These are phyloP conservation scores for Chelonus insularis DNA, from an alignment of 1,140 invertebrate genomes.

Conservation along the genomic window DNA sequence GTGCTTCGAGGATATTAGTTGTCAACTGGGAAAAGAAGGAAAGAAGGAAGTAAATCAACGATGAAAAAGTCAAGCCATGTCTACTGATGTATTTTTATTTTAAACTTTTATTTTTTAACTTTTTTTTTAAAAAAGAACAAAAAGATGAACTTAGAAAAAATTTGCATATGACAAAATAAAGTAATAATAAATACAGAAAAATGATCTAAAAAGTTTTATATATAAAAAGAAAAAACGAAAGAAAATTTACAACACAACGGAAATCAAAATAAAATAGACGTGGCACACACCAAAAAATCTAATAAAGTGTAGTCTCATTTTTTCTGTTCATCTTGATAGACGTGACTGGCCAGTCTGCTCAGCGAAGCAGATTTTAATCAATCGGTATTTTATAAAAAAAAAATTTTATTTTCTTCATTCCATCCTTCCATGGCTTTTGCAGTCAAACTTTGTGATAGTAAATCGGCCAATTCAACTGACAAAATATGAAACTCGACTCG, in stretches of 20 bases:
- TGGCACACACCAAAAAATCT: no score
- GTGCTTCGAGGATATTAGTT: constrained; percentile 9
- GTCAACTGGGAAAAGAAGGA: constrained; percentile 2
- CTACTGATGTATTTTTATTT: neutral
- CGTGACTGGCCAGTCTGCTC: neutral
- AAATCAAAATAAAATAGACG: neutral
- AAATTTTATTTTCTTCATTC: no score
- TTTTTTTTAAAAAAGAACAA: neutral
- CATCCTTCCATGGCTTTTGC: neutral
- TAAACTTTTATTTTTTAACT: neutral
- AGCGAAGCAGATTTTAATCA: constrained; percentile 3
- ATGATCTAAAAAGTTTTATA: no score
- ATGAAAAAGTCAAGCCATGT: neutral
- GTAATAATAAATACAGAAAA: no score
- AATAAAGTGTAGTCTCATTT: no score
- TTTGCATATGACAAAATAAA: no score
- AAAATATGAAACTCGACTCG: neutral
- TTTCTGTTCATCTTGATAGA: neutral
- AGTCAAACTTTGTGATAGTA: neutral
- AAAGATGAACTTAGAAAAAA: neutral
- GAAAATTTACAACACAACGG: neutral
- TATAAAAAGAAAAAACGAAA: no score
- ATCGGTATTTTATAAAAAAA: neutral
- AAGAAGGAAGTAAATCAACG: neutral
- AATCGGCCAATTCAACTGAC: neutral